phyloP scores from a whole-genome alignment of 2,113 vertebrate species.

The Limnothrissa miodon region DNA sequence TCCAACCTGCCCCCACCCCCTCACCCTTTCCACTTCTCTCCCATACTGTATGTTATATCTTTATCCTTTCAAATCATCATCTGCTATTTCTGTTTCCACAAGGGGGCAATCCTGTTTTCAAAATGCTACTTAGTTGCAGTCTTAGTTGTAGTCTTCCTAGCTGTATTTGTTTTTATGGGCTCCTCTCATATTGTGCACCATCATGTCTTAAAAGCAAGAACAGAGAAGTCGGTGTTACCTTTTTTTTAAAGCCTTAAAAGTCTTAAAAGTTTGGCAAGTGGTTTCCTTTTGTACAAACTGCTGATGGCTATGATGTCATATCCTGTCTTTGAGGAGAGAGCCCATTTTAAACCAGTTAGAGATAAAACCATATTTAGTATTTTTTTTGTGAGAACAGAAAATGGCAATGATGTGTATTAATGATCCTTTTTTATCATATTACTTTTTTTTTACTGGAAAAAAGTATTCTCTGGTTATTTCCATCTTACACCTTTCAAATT shows the following conservation, averaged over 20 bases:
- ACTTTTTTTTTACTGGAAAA: constrained; percentile 20
- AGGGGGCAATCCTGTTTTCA: not conserved
- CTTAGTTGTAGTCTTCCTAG: not conserved
- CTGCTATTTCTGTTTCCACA: constrained; percentile 19
- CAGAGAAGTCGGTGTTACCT: not conserved
- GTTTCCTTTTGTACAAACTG: not conserved
- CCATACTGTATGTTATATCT: not conserved
- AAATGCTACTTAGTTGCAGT: not conserved
- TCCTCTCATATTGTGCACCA: not conserved
- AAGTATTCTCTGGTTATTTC: constrained; percentile 16
- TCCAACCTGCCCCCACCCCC: not conserved
- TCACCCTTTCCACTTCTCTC: constrained; percentile 22
- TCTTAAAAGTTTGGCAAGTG: not conserved
- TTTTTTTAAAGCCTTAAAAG: not conserved
- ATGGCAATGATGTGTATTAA: constrained; percentile 10
- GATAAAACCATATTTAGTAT: not conserved
- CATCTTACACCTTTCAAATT: not conserved
- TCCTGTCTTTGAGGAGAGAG: not conserved
- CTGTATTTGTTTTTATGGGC: not conserved
- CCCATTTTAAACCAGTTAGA: not conserved
- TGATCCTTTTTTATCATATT: not conserved
- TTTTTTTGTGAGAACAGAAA: constrained; percentile 29
- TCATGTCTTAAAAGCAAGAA: not conserved
- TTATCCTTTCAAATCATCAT: not conserved
- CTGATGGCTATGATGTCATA: not conserved